These are phyloP conservation scores for Trachops cirrhosus DNA, from an alignment of 2,797 vertebrate species.

Conservation along the genomic window DNA sequence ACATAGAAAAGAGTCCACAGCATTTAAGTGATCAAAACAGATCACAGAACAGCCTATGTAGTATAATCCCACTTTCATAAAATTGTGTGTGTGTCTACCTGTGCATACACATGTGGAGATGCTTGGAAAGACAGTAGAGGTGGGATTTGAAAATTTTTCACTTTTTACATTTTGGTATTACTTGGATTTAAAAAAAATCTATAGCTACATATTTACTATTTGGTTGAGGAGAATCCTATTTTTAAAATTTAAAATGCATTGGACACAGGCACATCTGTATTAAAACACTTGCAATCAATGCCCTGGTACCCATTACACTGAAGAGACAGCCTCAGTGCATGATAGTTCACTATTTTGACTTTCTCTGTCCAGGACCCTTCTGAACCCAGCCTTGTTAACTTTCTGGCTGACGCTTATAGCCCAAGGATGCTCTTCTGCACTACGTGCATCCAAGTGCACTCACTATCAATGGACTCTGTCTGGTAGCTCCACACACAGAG, in stretches of 20 bases:
- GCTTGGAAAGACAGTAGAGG: not conserved
- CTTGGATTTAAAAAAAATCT: not conserved
- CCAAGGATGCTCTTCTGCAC: not conserved
- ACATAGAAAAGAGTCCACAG: not conserved
- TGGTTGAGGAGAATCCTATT: not conserved
- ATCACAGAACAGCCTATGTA: not conserved
- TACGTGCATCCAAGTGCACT: not conserved
- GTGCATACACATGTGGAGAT: not conserved
- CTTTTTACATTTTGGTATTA: not conserved
- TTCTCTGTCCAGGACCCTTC: not conserved
- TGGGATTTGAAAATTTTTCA: not conserved
- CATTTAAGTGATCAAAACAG: constrained; percentile 8
- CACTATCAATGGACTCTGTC: constrained; percentile 23
- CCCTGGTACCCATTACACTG: not conserved
- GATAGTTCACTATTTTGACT: not conserved
- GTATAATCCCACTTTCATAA: not conserved
- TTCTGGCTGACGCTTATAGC: not conserved
- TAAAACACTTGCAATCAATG: not conserved
- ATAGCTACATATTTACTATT: not conserved
- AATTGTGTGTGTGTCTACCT: not conserved
- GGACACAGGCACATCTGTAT: not conserved
- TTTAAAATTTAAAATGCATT: not conserved
- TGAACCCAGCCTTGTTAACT: constrained; percentile 33
- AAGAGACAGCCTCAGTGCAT: not conserved
- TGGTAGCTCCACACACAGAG: constrained; percentile 57